phyloP scores from a whole-genome alignment of 2,888 invertebrate genomes.

The Rhagophthalmus giganteus region DNA sequence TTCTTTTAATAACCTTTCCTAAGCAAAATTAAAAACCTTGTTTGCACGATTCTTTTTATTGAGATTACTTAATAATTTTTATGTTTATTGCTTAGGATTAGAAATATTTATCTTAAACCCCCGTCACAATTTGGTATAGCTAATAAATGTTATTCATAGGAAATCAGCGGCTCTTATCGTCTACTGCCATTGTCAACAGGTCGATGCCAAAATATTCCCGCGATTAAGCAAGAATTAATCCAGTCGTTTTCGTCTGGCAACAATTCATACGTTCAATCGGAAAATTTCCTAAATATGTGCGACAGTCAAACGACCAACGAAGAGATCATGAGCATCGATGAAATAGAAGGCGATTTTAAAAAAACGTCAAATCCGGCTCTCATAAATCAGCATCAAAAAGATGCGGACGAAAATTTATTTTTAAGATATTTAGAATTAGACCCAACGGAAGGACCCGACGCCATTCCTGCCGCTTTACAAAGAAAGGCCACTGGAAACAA shows the following conservation, averaged over 20 bases:
- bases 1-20: too few species aligned
- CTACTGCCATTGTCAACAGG: constrained; percentile 70
- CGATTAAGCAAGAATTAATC: constrained; percentile 35
- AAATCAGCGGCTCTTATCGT: constrained; percentile 70
- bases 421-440: constrained; percentile 77
- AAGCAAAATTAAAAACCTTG: too few species aligned
- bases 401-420: constrained; percentile 75
- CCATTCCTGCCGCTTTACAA: constrained; percentile 59
- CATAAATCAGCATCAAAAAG: constrained; percentile 59
- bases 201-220: constrained; percentile 55
- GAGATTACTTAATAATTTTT: too few species aligned
- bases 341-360: constrained; percentile 45
- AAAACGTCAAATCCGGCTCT: constrained; percentile 42
- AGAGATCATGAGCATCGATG: constrained; percentile 52
- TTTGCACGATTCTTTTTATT: too few species aligned
- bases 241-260: constrained; percentile 12
- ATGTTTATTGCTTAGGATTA: too few species aligned
- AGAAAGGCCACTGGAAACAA: constrained; percentile 58
- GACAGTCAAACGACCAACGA: constrained; percentile 57
- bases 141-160: constrained; percentile 50
- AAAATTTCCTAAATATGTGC: constrained; percentile 47
- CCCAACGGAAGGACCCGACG: constrained; percentile 70
- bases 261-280: constrained; percentile 16
- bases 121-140: too few species aligned
- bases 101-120: too few species aligned